Evolutionary conservation across 2,797 vertebrate genomes (phyloP), one percentile per base, ranked within the genome.

Genomic region (Gobio occitaniae): DNA sequence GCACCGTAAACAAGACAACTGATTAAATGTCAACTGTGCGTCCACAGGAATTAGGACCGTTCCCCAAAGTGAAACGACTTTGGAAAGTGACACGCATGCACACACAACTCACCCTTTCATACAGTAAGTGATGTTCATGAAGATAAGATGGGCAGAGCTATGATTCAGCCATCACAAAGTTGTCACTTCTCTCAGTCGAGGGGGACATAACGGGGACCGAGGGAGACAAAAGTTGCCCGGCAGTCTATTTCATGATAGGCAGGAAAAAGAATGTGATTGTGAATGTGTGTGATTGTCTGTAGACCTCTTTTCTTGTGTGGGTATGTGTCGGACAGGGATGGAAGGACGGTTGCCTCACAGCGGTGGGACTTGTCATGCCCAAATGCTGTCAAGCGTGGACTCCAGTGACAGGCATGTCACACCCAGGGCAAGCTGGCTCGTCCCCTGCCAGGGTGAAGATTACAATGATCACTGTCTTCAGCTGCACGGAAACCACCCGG

Each of bases 311-410:
- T 56, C 47, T 13, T 63, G 83, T 72, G 59, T 75, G 36, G 50
- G 74, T 63, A 81, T 78, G 84, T 69, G 72, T 76, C 50, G 71
- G 80, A 85, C 80, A 56, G 70, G 78, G 86, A 88, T 71, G 86
- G 90, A 87, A 90, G 89, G 91, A 93, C 88, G 92, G 91, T 92
- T 78, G 83, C 86, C 93, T 93, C 90, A 91, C 90, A 93, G 91
- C 89, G 84, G 84, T 87, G 92, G 91, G 91, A 94, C 92, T 93
- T 94, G 93, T 94, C 93, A 93, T 94, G 93, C 90, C 88, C 87
- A 70, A 89, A 88, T 86, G 84, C 93, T 92, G 93, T 94, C 94
- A 95, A 92, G 91, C 89, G 89, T 86, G 90, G 91, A 92, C 88
- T 93, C 89, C 83, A 83, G 89, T 93, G 93, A 94, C 94, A 95